A percentile compares a stretch with the other conserved stretches of the same genome.
Conservation (phyloP, 2,888 invertebrate species). For the Drosophila falleni region DNA sequence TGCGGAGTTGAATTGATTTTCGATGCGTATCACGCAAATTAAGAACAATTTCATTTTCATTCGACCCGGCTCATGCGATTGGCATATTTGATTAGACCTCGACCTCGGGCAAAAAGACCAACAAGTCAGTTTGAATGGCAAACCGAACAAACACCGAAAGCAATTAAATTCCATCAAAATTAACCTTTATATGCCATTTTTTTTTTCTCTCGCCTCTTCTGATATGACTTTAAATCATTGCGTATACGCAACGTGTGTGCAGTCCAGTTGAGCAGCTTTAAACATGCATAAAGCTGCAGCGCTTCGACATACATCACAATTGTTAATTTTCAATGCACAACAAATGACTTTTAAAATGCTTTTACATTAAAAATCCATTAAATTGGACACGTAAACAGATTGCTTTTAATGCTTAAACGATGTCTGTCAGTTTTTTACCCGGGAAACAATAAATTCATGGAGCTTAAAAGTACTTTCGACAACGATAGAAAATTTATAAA, state of each 20-base stretch:
- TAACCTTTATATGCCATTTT: conserved; percentile 25
- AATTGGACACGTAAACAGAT: neutral
- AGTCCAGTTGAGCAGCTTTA: conserved; percentile 2
- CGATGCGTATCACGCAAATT: conserved; percentile 77
- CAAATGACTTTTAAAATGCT: conserved; percentile 39
- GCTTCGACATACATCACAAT: conserved; percentile 20
- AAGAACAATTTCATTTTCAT: conserved; percentile 76
- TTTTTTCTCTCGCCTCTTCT: neutral
- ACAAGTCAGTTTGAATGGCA: conserved; percentile 30
- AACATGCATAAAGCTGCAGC: conserved; percentile 17
- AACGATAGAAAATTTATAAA: neutral
- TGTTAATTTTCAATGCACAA: conserved; percentile 49
- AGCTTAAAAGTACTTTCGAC: neutral
- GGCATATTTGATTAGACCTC: conserved; percentile 65
- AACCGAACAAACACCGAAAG: conserved; percentile 30
- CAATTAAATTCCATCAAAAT: conserved; percentile 44
- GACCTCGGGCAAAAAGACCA: conserved; percentile 24
- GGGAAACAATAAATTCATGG: conserved; percentile 8
- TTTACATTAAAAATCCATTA: conserved; percentile 38
- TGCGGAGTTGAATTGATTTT: conserved; percentile 60
- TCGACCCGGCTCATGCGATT: conserved; percentile 54
- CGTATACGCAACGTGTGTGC: conserved; percentile 28
- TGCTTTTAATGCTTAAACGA: conserved; percentile 12
- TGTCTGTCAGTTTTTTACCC: neutral
- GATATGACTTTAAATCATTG: conserved; percentile 19